Evolutionary conservation across 2,113 vertebrate species (phyloP).

Genomic region (Chaetops frenatus): DNA sequence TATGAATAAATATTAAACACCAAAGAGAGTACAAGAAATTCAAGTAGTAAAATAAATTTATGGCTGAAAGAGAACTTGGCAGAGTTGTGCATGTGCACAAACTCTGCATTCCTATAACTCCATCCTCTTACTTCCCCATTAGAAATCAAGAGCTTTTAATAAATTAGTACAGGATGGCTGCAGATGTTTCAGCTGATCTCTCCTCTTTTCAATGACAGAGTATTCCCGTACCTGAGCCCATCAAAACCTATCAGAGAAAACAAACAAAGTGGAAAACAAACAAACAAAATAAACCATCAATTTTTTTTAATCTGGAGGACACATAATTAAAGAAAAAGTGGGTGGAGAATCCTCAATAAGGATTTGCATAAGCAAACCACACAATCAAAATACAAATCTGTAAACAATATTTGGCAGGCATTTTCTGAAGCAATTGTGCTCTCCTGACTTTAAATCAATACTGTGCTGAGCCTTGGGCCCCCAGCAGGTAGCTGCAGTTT

Average conservation of each 20-base stretch:
- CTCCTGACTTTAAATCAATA: neutral
- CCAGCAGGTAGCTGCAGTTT: neutral
- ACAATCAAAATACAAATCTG: neutral
- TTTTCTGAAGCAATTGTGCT: neutral
- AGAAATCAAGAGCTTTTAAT: neutral
- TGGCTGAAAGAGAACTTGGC: neutral
- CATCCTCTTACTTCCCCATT: neutral
- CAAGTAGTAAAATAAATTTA: neutral
- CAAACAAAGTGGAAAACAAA: neutral
- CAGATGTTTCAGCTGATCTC: neutral
- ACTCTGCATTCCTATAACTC: neutral
- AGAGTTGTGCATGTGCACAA: neutral
- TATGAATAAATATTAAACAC: neutral
- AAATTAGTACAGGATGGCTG: neutral
- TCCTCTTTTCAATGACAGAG: neutral
- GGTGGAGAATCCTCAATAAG: neutral
- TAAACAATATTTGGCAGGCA: neutral
- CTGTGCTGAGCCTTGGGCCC: neutral
- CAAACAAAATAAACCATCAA: fast-evolving
- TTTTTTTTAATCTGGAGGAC: neutral
- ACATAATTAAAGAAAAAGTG: neutral
- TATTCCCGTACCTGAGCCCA: neutral
- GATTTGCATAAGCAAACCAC: neutral
- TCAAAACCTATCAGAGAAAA: neutral
- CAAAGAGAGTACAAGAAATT: neutral